A percentile compares a stretch with the other conserved stretches of the same genome.
Conservation (phyloP, 2,797 vertebrate species). For the Enteromius argenteus region DNA sequence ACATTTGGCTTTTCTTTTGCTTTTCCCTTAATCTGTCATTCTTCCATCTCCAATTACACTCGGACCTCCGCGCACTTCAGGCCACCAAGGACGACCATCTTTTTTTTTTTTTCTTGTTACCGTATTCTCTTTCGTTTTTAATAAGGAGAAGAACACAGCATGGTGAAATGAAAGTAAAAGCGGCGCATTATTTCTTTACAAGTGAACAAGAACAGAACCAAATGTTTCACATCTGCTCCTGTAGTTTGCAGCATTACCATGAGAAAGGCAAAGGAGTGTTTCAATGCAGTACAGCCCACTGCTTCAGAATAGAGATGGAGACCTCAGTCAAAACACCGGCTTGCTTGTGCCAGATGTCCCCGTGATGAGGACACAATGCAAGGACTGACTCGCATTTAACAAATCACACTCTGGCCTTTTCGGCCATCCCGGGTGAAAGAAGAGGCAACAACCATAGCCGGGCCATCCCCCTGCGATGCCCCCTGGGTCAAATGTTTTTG, state of each 20-base stretch:
- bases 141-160: constrained; percentile 58
- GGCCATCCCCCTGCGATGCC: constrained; percentile 65
- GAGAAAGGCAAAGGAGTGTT: constrained; percentile 85
- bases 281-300: constrained; percentile 85
- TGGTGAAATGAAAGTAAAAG: constrained; percentile 77
- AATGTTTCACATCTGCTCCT: constrained; percentile 97
- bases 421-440: constrained; percentile 59
- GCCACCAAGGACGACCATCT: constrained; percentile 85
- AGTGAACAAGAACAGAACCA: constrained; percentile 90
- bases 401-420: constrained; percentile 77
- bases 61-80: constrained; percentile 36
- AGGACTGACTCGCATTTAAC: constrained; percentile 74
- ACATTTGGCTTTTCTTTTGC: constrained; percentile 30
- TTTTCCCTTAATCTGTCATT: constrained; percentile 1
- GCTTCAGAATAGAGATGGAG: constrained; percentile 80
- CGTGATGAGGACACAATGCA: constrained; percentile 78
- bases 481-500: constrained; percentile 73
- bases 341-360: constrained; percentile 87
- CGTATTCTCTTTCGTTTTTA: constrained; percentile 66
- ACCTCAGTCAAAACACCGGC: constrained; percentile 70
- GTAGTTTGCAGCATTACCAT: constrained; percentile 86
- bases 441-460: constrained; percentile 44
- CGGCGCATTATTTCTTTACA: constrained; percentile 92
- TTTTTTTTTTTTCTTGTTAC: constrained; percentile 40
- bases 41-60: neutral